Base-by-base conservation (phyloP, 2,888 invertebrate genomes). In the Empis stercorea region DNA sequence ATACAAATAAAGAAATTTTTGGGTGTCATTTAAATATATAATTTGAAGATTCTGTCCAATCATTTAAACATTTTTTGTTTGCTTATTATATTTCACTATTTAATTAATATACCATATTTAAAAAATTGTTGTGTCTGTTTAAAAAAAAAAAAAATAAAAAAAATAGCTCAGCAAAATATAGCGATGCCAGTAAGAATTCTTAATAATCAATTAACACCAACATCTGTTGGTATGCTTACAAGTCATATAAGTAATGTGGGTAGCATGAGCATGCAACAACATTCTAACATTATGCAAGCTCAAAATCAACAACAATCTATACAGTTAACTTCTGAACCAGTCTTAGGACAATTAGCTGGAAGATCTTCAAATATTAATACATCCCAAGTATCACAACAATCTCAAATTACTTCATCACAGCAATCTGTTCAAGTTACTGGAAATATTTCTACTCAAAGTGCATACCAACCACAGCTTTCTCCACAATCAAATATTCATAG, bases 101-200 rank as follows among this genome's bases (percentile, higher is more conserved):
- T 27, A 9, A 27, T 27, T 6, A 27, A 27, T 9, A 27, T 27
- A 20, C 20, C 20, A 20, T 27, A 27, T 27, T 27, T 7, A 7
- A 27, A 27, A 27, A 27, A 4, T 7, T 27, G 23, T 7, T 27
- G 23, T 27, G 23, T 27, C 5, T 27, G 23, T 27, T 27, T 7
- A 4, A 4, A 11, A 43, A 15, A 32, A 34, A 34, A 17, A 38
- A 23, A n/a, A n/a, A n/a, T n/a, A n/a, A 37, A 37, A 32, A 37
- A 14, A 37, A 30, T 71, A 86, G 86, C 85, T 67, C 86, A 84
- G 71, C 87, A 87, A 81, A 91, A 85, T 83, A 84, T 89, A 81
- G 86, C 89, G 74, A 92, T 93, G 85, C 92, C 93, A 70, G 88
- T 89, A 68, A 83, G 93, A 68, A 93, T 93, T 71, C 87, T 92